Percentiles rank a stretch among this genome's conserved stretches.
Evolutionary conservation across 2,797 vertebrate species (phyloP).

Genomic region (Onychomys torridus): DNA sequence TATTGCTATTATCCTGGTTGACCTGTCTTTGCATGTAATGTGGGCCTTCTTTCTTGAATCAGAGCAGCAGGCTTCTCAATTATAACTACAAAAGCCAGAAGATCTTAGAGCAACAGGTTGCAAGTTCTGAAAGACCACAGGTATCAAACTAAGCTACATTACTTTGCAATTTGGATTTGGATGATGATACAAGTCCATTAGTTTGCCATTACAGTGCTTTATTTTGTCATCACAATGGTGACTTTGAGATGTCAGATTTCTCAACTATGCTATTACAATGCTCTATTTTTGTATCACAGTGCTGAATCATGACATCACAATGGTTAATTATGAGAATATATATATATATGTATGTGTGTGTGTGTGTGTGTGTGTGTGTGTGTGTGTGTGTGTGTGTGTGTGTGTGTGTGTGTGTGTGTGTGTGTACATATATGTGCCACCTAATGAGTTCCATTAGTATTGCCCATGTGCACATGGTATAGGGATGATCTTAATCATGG

Average conservation of each 20-base stretch:
- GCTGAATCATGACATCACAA: background rate
- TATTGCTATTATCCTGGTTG: background rate
- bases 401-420: too few relatives aligned
- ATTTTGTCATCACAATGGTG: background rate
- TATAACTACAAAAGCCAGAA: background rate
- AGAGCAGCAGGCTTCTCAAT: background rate
- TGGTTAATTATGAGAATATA: background rate
- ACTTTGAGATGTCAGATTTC: background rate
- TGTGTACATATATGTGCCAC: background rate
- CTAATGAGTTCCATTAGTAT: background rate
- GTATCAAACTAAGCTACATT: background rate
- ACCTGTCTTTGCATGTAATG: background rate
- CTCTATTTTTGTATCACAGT: background rate
- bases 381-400: too few relatives aligned
- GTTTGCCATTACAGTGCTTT: background rate
- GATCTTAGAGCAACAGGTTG: too few relatives aligned
- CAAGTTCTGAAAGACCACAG: background rate
- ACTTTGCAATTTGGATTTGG: too few relatives aligned
- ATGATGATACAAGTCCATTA: background rate
- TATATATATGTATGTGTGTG: too few relatives aligned
- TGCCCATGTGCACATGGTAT: background rate
- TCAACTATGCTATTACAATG: too few relatives aligned
- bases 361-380: too few relatives aligned
- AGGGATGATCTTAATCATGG: background rate
- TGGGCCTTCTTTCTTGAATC: background rate